Base-by-base conservation (phyloP, 1,140 invertebrate genomes). In the Drosophila littoralis region DNA sequence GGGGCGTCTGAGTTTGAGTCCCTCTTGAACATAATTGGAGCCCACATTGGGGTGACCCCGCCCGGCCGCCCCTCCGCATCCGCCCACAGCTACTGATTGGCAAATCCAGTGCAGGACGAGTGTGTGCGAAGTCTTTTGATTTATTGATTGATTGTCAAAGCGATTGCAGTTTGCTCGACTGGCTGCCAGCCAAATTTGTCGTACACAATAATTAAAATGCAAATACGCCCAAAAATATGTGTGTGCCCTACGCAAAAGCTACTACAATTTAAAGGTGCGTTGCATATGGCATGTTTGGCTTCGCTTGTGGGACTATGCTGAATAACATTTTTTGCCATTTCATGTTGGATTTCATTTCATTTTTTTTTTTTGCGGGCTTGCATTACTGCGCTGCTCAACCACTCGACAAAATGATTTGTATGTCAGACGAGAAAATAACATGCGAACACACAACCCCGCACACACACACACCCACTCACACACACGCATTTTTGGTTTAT, bases 81-180 rank as follows among this genome's bases (percentile, higher is more conserved):
- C 17, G 33, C 10, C 36, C 42, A 10, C 46, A 52, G 28, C 42
- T 32, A 63, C 58, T 80, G 81, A 80, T 83, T 83, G 81, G 79
- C 55, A 73, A 84, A 82, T 68, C 58, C 59, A 63, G 69, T 55
- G 64, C 66, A 60, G 4, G 40, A 58, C 51, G 52, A 71, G 65
- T 76, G 70, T 68, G 35, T 40, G 52, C 72, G 48, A 69, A 50
- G 54, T 70, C 64, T 67, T 77, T 72, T 83, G 83, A 89, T 83
- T 88, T 83, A 77, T 83, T 74, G 79, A 89, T 88, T 89, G 81
- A 79, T 75, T 89, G 76, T 79, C 84, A 80, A 79, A 89, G 84
- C 68, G 66, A 71, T 77, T 88, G 52, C 54, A 45, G 50, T 59
- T 40, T 73, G 77, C 75, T 75, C 38, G 58, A 63, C 59, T 75